Evolutionary conservation across 2,797 vertebrate species (phyloP).

Genomic region (Melanogrammus aeglefinus): DNA sequence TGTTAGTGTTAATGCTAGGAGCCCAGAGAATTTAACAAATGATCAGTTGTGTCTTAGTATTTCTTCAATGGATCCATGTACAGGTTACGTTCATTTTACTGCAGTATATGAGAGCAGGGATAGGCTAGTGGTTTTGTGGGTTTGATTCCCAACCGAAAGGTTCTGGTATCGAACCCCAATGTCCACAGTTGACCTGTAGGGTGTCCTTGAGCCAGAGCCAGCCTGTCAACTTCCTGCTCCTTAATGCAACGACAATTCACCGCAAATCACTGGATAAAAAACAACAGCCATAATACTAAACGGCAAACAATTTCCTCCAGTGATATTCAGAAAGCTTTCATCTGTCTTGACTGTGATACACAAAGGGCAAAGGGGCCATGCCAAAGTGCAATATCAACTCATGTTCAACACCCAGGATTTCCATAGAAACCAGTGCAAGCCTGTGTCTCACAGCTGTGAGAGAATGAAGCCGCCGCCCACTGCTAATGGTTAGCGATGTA

Average conservation of each 20-base stretch:
- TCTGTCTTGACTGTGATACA: too few species aligned
- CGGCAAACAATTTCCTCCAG: too few species aligned
- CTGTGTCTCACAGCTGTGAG: neutral
- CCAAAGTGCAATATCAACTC: neutral
- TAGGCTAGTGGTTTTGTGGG: neutral
- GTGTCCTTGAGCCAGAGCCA: neutral
- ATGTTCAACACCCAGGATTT: too few species aligned
- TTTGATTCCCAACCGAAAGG: neutral
- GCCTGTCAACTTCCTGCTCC: neutral
- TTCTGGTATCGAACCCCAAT: neutral
- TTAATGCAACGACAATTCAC: neutral
- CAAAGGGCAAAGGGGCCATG: too few species aligned
- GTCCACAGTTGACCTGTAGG: neutral
- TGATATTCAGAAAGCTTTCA: too few species aligned
- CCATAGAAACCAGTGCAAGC: too few species aligned
- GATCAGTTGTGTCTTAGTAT: neutral
- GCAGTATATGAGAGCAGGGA: neutral
- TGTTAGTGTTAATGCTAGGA: neutral
- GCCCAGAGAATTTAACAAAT: neutral
- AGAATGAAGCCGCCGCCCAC: neutral
- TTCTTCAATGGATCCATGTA: neutral
- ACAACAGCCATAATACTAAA: too few species aligned
- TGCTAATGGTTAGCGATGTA: slow-evolving; percentile 25
- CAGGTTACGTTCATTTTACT: neutral
- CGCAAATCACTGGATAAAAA: too few species aligned